phyloP scores from a whole-genome alignment of 2,888 invertebrate genomes.

The Amphimallon solstitiale region DNA sequence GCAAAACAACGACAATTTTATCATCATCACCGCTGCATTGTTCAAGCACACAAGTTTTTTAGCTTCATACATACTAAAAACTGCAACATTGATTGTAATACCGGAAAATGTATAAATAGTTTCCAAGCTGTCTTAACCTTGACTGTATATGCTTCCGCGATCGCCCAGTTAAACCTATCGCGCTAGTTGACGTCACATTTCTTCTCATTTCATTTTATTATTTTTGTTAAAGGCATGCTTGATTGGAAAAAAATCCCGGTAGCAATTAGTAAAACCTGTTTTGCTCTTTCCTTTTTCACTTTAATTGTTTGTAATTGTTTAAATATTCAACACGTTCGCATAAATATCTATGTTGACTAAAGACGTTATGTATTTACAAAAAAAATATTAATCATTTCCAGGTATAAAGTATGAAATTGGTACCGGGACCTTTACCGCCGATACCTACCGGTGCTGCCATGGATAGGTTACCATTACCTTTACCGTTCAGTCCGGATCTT shows the following conservation, averaged over 20 bases:
- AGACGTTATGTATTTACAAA: too few relatives aligned
- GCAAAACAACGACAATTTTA: conserved; percentile 35
- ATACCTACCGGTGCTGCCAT: conserved; percentile 67
- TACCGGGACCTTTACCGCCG: conserved; percentile 63
- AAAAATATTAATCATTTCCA: conserved; percentile 30
- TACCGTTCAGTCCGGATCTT: conserved; percentile 85
- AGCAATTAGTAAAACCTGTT: conserved; percentile 28
- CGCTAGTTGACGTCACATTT: conserved; percentile 17
- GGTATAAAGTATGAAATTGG: conserved; percentile 65
- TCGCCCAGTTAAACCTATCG: conserved; percentile 40
- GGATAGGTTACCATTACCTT: conserved; percentile 79
- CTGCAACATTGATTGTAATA: conserved; percentile 40
- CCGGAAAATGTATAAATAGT: conserved; percentile 49
- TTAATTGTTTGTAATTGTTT: conserved; percentile 14
- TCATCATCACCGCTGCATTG: conserved; percentile 18
- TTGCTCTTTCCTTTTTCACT: conserved; percentile 21
- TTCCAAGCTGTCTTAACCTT: conserved; percentile 46
- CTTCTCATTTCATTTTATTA: conserved; percentile 5
- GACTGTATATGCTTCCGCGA: conserved; percentile 48
- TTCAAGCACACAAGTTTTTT: conserved; percentile 14
- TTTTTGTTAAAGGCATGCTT: conserved; percentile 13
- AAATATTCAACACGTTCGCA: too few relatives aligned
- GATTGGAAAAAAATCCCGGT: conserved; percentile 36
- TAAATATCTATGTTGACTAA: too few relatives aligned
- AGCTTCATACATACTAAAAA: too few relatives aligned